A percentile compares a stretch with the other conserved stretches of the same genome.
phyloP scores from a whole-genome alignment of 2,888 invertebrate genomes.

The Caenorhabditis imperialis region DNA sequence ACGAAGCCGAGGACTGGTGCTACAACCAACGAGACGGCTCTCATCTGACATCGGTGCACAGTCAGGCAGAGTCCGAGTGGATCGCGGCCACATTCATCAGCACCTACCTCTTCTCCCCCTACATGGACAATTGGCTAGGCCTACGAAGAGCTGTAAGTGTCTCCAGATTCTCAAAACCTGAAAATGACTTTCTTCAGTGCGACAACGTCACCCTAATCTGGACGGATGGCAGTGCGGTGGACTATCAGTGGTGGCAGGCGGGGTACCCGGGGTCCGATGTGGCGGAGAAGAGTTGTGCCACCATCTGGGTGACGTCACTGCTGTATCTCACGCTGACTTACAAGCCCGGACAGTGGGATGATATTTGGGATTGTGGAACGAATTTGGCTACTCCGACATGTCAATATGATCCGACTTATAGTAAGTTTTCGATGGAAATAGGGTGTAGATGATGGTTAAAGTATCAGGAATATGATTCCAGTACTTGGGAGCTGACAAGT shows the following conservation, averaged over 20 bases:
- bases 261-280: conserved; percentile 18
- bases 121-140: conserved; percentile 33
- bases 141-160: conserved; percentile 16
- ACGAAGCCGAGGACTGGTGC: conserved; percentile 35
- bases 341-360: conserved; percentile 27
- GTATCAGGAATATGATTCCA: conserved; percentile 43
- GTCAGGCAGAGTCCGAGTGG: conserved; percentile 31
- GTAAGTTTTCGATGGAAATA: conserved; percentile 25
- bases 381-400: no score
- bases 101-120: no score
- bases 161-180: background rate
- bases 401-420: no score
- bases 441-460: no score
- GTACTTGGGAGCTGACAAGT: conserved; percentile 18
- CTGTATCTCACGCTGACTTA: conserved; percentile 10
- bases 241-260: conserved; percentile 38
- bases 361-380: conserved; percentile 20
- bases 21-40: conserved; percentile 27
- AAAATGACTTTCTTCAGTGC: conserved; percentile 7
- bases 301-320: conserved; percentile 20
- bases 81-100: no score
- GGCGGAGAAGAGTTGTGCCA: conserved; percentile 31
- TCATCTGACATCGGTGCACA: conserved; percentile 32
- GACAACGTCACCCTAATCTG: conserved; percentile 23
- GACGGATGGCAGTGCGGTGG: conserved; percentile 24